phyloP scores from a whole-genome alignment of 2,797 vertebrate species.

The Halcyon badia region DNA sequence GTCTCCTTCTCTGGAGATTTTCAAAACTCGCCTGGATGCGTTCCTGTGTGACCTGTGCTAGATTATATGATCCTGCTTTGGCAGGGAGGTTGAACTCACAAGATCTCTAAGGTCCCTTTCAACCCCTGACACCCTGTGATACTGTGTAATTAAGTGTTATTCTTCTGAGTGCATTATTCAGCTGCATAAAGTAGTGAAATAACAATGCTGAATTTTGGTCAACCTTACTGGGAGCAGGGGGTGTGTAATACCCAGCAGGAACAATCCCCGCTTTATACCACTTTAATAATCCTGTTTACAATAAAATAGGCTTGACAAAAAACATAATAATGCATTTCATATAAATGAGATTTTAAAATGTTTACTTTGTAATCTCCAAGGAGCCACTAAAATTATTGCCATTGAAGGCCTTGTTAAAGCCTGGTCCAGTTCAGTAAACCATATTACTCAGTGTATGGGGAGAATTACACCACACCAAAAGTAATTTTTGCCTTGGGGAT shows the following conservation, averaged over 20 bases:
- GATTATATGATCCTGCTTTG: too few species aligned
- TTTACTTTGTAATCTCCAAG: conserved; percentile 49
- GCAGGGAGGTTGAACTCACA: too few species aligned
- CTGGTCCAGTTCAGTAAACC: conserved; percentile 54
- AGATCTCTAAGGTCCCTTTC: too few species aligned
- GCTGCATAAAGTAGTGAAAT: background rate
- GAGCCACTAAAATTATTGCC: conserved; percentile 43
- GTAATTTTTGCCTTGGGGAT: conserved; percentile 51
- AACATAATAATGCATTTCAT: conserved; percentile 9
- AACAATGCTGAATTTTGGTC: background rate
- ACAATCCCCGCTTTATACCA: background rate
- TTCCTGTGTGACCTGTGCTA: too few species aligned
- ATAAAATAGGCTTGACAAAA: conserved; percentile 56
- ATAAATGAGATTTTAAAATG: conserved; percentile 51
- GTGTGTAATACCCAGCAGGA: background rate
- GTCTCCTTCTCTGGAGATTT: too few species aligned
- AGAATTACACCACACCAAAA: conserved; percentile 33
- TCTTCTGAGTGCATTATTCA: background rate
- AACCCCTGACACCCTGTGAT: too few species aligned
- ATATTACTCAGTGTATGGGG: background rate
- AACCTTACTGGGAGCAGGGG: background rate
- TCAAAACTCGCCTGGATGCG: too few species aligned
- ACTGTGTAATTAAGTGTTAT: background rate
- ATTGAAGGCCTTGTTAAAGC: conserved; percentile 43
- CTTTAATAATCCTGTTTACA: conserved; percentile 40